These are phyloP conservation scores for Orius insidiosus DNA, from an alignment of 1,140 invertebrate genomes.

Conservation along the genomic window DNA sequence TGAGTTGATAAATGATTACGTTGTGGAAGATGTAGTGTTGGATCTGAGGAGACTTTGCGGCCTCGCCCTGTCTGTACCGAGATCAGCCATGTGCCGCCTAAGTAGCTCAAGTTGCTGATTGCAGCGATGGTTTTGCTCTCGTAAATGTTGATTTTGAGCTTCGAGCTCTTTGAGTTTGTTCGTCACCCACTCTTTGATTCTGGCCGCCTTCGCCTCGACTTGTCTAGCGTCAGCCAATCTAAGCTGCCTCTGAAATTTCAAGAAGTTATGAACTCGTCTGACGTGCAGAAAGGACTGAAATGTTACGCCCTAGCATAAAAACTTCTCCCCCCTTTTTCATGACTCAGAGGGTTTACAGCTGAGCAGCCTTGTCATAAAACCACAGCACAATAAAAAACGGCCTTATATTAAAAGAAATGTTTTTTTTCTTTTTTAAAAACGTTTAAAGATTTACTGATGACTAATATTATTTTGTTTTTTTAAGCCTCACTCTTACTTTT, in stretches of 20 bases:
- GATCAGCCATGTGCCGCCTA: conserved; percentile 61
- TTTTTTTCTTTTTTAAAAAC: no score
- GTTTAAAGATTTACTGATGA: no score
- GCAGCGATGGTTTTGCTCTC: conserved; percentile 85
- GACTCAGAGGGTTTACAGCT: no score
- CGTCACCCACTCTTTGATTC: conserved; percentile 94
- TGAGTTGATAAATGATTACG: conserved; percentile 16
- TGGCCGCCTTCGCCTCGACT: conserved; percentile 88
- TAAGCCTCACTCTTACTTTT: background rate
- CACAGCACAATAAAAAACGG: no score
- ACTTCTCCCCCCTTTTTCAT: no score
- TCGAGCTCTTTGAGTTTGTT: conserved; percentile 88
- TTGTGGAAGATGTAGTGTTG: conserved; percentile 21
- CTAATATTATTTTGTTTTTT: background rate
- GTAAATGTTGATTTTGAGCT: conserved; percentile 76
- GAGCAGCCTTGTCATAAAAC: no score
- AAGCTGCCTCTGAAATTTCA: conserved; percentile 49
- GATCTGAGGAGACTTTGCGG: conserved; percentile 18
- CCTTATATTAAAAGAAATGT: no score
- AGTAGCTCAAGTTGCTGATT: conserved; percentile 81
- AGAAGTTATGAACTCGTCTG: no score
- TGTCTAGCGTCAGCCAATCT: conserved; percentile 74
- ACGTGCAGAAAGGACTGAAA: no score
- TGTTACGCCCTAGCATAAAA: no score
- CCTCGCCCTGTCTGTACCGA: conserved; percentile 19